These are phyloP conservation scores for Oreocharis arfaki DNA, from an alignment of 2,113 vertebrate genomes.

Conservation along the genomic window DNA sequence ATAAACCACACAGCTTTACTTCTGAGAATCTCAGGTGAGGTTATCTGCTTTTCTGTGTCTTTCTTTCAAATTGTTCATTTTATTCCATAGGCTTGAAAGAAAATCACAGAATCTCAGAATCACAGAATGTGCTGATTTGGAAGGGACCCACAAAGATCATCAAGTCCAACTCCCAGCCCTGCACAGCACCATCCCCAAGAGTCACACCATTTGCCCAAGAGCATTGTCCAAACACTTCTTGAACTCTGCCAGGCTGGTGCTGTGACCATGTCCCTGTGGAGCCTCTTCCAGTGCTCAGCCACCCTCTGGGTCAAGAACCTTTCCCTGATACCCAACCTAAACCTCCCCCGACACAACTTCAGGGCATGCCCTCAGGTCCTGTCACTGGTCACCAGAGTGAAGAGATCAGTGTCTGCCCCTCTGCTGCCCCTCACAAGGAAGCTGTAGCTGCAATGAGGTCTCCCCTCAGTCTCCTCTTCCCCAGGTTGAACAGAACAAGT, in stretches of 20 bases:
- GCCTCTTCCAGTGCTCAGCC: neutral
- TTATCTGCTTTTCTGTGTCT: neutral
- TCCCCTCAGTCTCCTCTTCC: neutral
- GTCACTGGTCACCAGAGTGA: neutral
- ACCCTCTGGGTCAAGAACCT: neutral
- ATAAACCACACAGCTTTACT: neutral
- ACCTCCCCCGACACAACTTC: neutral
- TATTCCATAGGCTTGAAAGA: neutral
- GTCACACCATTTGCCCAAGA: neutral
- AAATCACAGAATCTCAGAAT: neutral
- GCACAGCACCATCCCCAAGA: neutral
- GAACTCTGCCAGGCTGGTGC: neutral
- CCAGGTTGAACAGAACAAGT: neutral
- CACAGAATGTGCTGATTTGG: neutral
- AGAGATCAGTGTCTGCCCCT: neutral
- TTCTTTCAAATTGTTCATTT: neutral
- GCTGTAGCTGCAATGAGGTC: neutral
- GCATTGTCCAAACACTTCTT: fast-evolving
- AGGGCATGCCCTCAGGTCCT: neutral
- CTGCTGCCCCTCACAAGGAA: neutral
- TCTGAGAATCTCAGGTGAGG: neutral
- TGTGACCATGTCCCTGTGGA: neutral
- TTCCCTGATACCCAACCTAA: neutral
- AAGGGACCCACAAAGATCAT: neutral
- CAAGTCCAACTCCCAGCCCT: fast-evolving